Conservation (phyloP, 2,113 vertebrate species). For the Papio anubis region DNA sequence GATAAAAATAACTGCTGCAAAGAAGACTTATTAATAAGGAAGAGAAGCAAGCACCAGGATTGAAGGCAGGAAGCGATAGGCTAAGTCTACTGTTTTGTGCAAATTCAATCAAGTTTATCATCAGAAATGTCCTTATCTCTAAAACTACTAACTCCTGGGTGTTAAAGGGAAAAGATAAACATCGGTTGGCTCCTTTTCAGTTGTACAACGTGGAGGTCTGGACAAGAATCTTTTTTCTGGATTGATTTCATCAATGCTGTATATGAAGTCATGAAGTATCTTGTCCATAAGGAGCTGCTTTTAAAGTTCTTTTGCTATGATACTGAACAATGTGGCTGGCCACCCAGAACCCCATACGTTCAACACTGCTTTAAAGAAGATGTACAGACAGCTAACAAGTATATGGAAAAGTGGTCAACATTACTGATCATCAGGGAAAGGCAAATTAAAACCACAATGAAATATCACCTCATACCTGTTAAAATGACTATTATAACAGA, state of each 20-base stretch:
- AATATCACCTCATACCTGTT: neutral
- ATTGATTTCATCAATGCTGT: neutral
- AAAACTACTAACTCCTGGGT: neutral
- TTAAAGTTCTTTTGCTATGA: neutral
- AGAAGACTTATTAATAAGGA: neutral
- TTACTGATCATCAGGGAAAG: neutral
- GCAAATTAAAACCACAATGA: neutral
- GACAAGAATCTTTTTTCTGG: neutral
- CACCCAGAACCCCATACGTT: neutral
- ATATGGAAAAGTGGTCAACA: too few relatives aligned
- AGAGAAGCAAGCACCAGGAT: neutral
- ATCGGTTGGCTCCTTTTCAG: neutral
- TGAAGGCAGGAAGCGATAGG: neutral
- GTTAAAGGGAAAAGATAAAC: neutral
- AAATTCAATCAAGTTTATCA: neutral
- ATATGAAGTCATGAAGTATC: neutral
- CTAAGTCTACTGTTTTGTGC: neutral
- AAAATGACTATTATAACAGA: neutral
- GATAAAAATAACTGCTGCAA: neutral
- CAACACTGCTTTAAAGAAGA: neutral
- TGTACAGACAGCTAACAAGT: too few relatives aligned
- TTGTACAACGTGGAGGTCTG: neutral
- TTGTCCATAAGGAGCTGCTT: neutral
- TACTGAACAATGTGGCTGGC: neutral
- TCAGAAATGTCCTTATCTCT: neutral